Conservation (phyloP, 2,888 invertebrate species). For the Fissipunctia ypsillon region DNA sequence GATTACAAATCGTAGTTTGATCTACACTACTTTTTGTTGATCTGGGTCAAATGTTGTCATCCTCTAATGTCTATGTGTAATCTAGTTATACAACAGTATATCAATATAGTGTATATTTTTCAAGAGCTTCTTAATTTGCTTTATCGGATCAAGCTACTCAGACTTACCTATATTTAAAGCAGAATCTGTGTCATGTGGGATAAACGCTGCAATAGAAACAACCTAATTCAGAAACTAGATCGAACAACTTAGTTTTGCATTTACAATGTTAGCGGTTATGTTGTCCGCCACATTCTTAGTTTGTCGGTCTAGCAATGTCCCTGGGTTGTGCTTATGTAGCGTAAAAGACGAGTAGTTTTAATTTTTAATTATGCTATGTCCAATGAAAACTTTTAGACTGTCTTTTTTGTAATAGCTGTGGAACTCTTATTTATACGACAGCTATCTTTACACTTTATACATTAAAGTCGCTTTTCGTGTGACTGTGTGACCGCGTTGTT, state of each 20-base stretch:
- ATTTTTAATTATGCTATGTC: neutral
- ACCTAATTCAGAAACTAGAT: constrained; percentile 38
- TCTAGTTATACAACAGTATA: too few relatives aligned
- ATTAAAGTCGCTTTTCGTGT: neutral
- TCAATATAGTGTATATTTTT: neutral
- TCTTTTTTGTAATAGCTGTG: neutral
- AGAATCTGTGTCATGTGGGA: constrained; percentile 34
- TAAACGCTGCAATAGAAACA: constrained; percentile 45
- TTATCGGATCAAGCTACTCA: neutral
- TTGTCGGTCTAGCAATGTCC: constrained; percentile 19
- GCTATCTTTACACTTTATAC: neutral
- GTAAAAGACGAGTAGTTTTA: neutral
- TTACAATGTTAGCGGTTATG: constrained; percentile 44
- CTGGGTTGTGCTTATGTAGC: constrained; percentile 2
- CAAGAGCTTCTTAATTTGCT: constrained; percentile 12
- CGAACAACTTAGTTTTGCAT: constrained; percentile 55
- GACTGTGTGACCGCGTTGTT: neutral
- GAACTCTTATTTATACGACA: neutral
- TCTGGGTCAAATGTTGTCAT: constrained; percentile 27
- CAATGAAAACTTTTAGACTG: neutral
- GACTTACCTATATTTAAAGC: constrained; percentile 30
- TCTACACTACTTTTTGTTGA: constrained; percentile 29
- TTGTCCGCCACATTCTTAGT: constrained; percentile 17
- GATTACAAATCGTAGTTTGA: constrained; percentile 33
- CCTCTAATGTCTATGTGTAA: neutral